A percentile compares a stretch with the other conserved stretches of the same genome.
Conservation (phyloP, 1,140 invertebrate genomes). For the Drosophila tristis region DNA sequence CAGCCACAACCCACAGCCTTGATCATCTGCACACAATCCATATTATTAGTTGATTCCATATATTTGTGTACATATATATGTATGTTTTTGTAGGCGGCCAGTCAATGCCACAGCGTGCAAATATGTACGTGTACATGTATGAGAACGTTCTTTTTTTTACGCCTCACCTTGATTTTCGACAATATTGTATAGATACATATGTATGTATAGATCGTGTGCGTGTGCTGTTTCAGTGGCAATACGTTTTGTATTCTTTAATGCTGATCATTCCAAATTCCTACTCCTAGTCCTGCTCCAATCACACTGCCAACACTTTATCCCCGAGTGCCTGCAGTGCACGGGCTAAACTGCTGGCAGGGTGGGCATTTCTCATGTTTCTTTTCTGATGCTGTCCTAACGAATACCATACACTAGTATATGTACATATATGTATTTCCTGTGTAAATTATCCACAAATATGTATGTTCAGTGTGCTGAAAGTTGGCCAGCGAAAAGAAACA, state of each 20-base stretch:
- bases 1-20: conserved; percentile 11
- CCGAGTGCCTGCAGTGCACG: too few species aligned
- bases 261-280: too few species aligned
- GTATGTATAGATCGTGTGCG: conserved; percentile 8
- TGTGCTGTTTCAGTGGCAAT: conserved; percentile 39
- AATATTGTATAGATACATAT: conserved; percentile 4
- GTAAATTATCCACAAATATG: conserved; percentile 23
- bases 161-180: conserved; percentile 72
- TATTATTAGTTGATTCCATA: conserved; percentile 11
- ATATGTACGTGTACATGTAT: conserved; percentile 31
- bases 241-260: conserved; percentile 18
- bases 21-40: conserved; percentile 24
- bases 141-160: conserved; percentile 67
- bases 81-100: conserved; percentile 52
- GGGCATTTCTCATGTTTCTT: too few species aligned
- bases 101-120: conserved; percentile 59
- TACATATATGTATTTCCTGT: conserved; percentile 4
- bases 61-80: conserved; percentile 33
- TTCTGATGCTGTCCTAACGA: too few species aligned
- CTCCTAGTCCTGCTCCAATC: too few species aligned
- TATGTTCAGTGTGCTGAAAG: conserved; percentile 25
- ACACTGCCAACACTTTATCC: too few species aligned
- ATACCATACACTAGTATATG: conserved; percentile 1
- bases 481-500: conserved; percentile 44
- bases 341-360: too few species aligned